These are phyloP conservation scores for Fissipunctia ypsillon DNA, from an alignment of 2,888 invertebrate genomes.

Conservation along the genomic window DNA sequence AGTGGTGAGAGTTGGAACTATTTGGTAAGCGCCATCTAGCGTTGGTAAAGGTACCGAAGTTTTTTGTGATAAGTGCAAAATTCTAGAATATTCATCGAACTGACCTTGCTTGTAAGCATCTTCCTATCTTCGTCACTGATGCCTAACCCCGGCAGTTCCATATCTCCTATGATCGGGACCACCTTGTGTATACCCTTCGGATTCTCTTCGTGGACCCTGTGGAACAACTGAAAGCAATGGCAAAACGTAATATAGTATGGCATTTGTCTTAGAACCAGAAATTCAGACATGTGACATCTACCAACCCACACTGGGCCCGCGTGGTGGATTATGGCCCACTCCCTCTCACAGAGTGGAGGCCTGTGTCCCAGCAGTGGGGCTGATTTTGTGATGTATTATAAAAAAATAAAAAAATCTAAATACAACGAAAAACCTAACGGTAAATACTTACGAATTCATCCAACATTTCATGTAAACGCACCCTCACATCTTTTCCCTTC, in stretches of 20 bases:
- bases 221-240: slow-evolving; percentile 86
- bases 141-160: slow-evolving; percentile 91
- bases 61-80: not conserved
- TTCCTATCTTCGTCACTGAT: slow-evolving; percentile 90
- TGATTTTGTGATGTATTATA: not conserved
- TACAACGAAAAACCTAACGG: too few relatives aligned
- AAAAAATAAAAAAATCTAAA: too few relatives aligned
- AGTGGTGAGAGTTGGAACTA: slow-evolving; percentile 24
- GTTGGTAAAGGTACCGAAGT: not conserved
- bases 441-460: slow-evolving; percentile 90
- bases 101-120: slow-evolving; percentile 82
- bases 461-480: slow-evolving; percentile 90
- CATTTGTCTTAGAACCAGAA: not conserved
- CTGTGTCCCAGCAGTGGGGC: not conserved
- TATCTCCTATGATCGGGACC: slow-evolving; percentile 90
- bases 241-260: not conserved
- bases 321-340: not conserved
- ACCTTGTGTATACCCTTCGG: slow-evolving; percentile 92
- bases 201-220: slow-evolving; percentile 87
- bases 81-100: not conserved
- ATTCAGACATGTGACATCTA: not conserved
- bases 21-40: slow-evolving; percentile 3
- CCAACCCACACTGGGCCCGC: not conserved
- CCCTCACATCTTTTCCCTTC: slow-evolving; percentile 90
- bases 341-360: not conserved